Evolutionary conservation across 2,113 vertebrate species (phyloP).

Genomic region (Tachysurus vachellii): DNA sequence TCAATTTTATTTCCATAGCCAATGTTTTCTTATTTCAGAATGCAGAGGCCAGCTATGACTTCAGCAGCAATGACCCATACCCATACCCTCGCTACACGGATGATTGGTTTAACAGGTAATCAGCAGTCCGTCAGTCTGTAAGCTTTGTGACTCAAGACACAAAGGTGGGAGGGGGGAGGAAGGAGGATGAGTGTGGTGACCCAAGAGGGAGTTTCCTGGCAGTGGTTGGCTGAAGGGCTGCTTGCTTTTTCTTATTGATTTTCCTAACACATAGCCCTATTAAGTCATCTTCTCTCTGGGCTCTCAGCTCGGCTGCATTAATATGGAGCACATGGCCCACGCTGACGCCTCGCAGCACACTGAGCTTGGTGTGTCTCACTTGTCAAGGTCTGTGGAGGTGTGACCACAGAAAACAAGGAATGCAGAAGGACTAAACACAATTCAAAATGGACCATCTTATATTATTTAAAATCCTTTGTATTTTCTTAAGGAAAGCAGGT

Average conservation of each 20-base stretch:
- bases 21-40: conserved; percentile 83
- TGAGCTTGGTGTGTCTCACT: conserved; percentile 22
- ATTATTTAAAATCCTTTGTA: neutral
- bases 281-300: conserved; percentile 59
- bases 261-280: conserved; percentile 64
- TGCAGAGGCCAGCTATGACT: conserved; percentile 96
- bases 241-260: conserved; percentile 62
- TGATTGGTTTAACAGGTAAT: conserved; percentile 99
- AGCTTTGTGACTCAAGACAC: conserved; percentile 8
- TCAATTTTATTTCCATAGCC: conserved; percentile 5
- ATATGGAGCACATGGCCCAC: conserved; percentile 53
- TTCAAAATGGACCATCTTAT: neutral
- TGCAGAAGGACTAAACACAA: neutral
- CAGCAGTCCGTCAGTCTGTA: conserved; percentile 17
- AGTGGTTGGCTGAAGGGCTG: conserved; percentile 51
- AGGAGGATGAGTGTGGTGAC: conserved; percentile 15
- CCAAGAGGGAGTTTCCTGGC: conserved; percentile 33
- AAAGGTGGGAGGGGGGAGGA: neutral
- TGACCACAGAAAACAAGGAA: conserved; percentile 5
- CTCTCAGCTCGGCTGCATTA: conserved; percentile 51
- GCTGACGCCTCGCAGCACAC: conserved; percentile 52
- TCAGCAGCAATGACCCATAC: conserved; percentile 97
- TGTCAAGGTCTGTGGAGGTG: conserved; percentile 19
- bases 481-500: neutral
- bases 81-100: conserved; percentile 97